Conservation (phyloP, 2,888 invertebrate genomes). For the Leptopterna dolabrata region DNA sequence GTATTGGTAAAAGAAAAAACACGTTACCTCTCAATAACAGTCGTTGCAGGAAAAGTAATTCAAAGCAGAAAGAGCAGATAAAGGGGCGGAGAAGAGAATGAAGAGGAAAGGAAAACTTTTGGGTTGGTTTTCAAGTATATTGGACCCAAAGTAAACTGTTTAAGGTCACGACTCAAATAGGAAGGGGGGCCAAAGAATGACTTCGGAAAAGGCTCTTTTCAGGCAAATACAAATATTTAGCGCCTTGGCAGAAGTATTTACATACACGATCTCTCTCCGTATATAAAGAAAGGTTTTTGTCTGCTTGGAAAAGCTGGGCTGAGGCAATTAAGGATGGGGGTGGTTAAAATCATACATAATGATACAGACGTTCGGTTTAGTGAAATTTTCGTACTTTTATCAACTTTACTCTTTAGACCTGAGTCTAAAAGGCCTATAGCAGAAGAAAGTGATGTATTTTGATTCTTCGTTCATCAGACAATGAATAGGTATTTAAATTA, state of each 20-base stretch:
- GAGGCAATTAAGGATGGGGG: neutral
- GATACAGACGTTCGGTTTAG: no score
- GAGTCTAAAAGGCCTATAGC: no score
- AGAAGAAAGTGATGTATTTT: no score
- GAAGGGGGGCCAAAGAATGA: neutral
- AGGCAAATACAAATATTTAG: neutral
- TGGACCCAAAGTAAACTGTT: constrained; percentile 23
- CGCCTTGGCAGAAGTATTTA: neutral
- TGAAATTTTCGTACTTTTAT: no score
- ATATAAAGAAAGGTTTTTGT: neutral
- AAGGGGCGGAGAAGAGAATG: neutral
- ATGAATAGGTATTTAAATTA: no score
- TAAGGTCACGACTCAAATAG: neutral
- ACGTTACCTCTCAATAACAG: neutral
- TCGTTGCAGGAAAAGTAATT: neutral
- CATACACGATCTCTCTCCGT: neutral
- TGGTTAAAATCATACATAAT: neutral
- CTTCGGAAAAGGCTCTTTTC: neutral
- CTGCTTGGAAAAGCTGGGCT: neutral
- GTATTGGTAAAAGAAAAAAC: neutral
- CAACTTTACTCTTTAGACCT: no score
- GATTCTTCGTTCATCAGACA: no score
- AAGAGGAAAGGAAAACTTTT: neutral
- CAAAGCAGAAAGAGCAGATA: neutral
- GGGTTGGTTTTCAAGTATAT: neutral